Base-by-base conservation (phyloP, 2,113 vertebrate species). In the Austrofundulus limnaeus region DNA sequence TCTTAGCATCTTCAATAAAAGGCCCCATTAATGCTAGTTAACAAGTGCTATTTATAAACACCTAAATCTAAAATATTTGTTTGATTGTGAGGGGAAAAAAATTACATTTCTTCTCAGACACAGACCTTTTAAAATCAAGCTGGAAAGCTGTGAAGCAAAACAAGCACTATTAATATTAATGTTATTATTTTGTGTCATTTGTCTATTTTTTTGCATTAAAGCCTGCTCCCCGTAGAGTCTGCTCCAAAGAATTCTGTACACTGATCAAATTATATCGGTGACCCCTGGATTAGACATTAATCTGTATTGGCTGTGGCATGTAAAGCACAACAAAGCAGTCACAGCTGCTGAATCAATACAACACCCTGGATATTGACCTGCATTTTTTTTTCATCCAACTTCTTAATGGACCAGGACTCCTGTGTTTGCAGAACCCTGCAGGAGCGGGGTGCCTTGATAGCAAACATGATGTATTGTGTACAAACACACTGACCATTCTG, bases 401-500 rank as follows among this genome's bases (percentile, higher is more conserved):
- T 63, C 58, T 70, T 86, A 80, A 84, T 79, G 61, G 66, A 55
- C 52, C 47, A 17, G 55, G 52, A 72, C 63, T 65, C 66, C 66
- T 63, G 77, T 70, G 83, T 77, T 79, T 59, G 77, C 72, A 72
- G 65, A 66, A 62, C 59, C 60, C 55, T 62, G 61, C 38, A 46
- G 61, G 53, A 77, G 37, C 45, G 54, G 55, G 39, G 72, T 65
- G 70, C 56, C 23, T 53, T 47, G 70, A 72, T 75, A 31, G 34
- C 51, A 72, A 69, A 64, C 72, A 78, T 75, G 61, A 78, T 71
- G 70, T 85, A 80, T 77, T 47, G 58, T 59, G 57, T 67, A 43
- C 19, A 63, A 50, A 62, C 47, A 62, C 48, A 51, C 50, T 39
- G 15, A 34, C 34, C 23, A 25, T 25, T 37, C 52, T 58, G 38